Percentiles rank a stretch among this genome's conserved stretches.
phyloP scores from a whole-genome alignment of 1,140 invertebrate genomes.

The Aricia agestis region DNA sequence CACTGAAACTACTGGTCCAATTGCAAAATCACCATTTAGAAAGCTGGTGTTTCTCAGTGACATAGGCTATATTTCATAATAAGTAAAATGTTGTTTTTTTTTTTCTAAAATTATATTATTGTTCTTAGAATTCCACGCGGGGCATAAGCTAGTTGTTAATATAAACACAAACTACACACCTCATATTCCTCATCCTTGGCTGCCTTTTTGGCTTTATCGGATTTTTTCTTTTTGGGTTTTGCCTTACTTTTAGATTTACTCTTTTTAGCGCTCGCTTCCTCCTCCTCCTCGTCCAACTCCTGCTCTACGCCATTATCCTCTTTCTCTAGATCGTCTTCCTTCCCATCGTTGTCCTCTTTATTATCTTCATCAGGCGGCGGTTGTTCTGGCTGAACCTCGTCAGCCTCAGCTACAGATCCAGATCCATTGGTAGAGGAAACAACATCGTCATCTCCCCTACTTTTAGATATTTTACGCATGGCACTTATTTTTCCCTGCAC shows the following conservation, averaged over 20 bases:
- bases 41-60: no score
- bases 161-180: conserved; percentile 33
- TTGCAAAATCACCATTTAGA: no score
- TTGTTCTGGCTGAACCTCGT: conserved; percentile 42
- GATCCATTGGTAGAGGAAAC: conserved; percentile 67
- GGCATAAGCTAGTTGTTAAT: no score
- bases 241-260: conserved; percentile 39
- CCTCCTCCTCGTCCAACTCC: conserved; percentile 27
- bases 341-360: conserved; percentile 26
- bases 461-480: conserved; percentile 68
- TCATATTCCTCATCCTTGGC: conserved; percentile 56
- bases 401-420: conserved; percentile 51
- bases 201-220: conserved; percentile 40
- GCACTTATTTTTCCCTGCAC: conserved; percentile 28
- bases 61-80: no score
- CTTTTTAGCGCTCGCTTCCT: conserved; percentile 34
- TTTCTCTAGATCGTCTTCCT: conserved; percentile 24
- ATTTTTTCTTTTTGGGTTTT: conserved; percentile 53
- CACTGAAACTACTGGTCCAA: no score
- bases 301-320: conserved; percentile 33
- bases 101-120: no score
- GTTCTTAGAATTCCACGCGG: no score
- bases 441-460: conserved; percentile 60
- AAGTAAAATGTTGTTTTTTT: no score
- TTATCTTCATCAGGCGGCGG: conserved; percentile 29